Conservation (phyloP, 2,888 invertebrate species). For the Drosophila dives region DNA sequence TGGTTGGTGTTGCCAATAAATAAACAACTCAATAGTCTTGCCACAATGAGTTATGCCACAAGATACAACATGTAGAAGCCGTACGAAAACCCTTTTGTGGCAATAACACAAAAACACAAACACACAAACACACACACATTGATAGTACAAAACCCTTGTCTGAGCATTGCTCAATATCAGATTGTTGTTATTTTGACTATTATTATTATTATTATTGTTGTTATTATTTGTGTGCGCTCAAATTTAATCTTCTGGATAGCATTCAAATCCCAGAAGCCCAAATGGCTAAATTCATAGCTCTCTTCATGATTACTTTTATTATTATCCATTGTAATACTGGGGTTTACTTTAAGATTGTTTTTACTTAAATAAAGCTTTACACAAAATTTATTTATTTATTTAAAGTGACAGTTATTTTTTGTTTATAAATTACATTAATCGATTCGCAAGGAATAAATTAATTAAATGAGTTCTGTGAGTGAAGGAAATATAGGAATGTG, state of each 20-base stretch:
- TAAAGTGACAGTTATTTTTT: neutral
- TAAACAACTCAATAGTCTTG: slow-evolving; percentile 41
- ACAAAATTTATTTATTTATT: neutral
- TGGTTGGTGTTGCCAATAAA: slow-evolving; percentile 40
- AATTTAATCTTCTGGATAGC: neutral
- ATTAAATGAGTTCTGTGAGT: neutral
- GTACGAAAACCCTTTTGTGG: slow-evolving; percentile 2
- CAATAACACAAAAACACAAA: neutral
- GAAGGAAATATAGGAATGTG: neutral
- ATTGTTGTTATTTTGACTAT: slow-evolving; percentile 9
- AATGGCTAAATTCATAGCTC: neutral
- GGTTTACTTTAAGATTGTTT: neutral
- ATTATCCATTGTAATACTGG: neutral
- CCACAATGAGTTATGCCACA: slow-evolving; percentile 25
- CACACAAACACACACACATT: neutral
- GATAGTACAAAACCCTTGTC: slow-evolving; percentile 6
- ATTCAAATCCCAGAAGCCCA: neutral
- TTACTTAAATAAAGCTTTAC: neutral
- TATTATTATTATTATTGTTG: slow-evolving; percentile 10
- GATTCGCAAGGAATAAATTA: neutral
- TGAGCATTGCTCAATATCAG: neutral
- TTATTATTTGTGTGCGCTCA: neutral
- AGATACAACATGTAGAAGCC: neutral
- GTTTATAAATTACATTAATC: neutral
- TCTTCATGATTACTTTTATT: neutral